Percentiles rank a stretch among this genome's conserved stretches.
phyloP scores from a whole-genome alignment of 2,888 invertebrate species.

The Bellardia bayeri region DNA sequence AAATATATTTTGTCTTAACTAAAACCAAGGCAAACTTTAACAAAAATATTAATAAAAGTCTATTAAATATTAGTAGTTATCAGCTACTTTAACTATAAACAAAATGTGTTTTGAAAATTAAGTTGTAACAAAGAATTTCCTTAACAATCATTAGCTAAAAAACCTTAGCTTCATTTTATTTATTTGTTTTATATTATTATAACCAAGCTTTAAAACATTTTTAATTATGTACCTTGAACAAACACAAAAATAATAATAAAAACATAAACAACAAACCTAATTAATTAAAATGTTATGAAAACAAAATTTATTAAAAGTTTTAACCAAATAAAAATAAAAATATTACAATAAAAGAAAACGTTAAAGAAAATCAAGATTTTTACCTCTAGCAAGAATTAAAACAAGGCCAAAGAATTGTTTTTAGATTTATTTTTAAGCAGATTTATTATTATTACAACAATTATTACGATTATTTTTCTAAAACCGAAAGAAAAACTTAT shows the following conservation, averaged over 20 bases:
- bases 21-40: too few relatives aligned
- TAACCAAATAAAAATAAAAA: conserved; percentile 17
- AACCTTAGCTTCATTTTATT: conserved; percentile 65
- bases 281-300: conserved; percentile 39
- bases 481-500: background rate
- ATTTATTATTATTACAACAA: conserved; percentile 20
- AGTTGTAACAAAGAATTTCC: background rate
- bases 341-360: conserved; percentile 26
- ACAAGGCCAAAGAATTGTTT: conserved; percentile 71
- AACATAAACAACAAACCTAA: conserved; percentile 31
- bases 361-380: conserved; percentile 62
- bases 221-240: conserved; percentile 68
- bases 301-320: conserved; percentile 52
- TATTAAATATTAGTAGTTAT: background rate
- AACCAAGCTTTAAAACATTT: conserved; percentile 71
- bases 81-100: background rate
- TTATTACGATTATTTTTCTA: conserved; percentile 34
- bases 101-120: background rate
- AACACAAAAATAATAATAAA: conserved; percentile 9
- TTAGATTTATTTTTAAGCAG: conserved; percentile 56
- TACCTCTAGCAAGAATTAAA: conserved; percentile 63
- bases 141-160: background rate
- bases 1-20: too few relatives aligned
- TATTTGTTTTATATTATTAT: conserved; percentile 63
- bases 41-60: too few relatives aligned